These are phyloP conservation scores for Cricetomys ansorgei DNA, from an alignment of 2,113 vertebrate genomes.

Conservation along the genomic window DNA sequence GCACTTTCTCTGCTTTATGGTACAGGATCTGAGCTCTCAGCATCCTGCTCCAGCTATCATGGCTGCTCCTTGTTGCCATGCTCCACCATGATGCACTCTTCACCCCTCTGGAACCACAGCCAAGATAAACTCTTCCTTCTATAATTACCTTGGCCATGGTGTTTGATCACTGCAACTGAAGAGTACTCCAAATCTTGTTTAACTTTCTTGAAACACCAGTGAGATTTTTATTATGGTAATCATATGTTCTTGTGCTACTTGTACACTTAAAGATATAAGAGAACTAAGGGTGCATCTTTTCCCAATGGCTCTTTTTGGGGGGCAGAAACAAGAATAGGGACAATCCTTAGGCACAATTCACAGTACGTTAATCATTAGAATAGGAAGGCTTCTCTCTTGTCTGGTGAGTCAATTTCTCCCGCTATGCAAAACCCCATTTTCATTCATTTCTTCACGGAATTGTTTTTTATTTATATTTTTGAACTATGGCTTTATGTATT, in stretches of 20 bases:
- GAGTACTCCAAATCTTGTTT: neutral
- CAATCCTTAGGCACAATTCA: neutral
- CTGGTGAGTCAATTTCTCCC: constrained; percentile 4
- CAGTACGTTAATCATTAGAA: too few species aligned
- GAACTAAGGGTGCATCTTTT: neutral
- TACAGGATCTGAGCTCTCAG: neutral
- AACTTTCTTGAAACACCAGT: neutral
- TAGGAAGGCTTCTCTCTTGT: neutral
- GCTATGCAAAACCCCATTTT: neutral
- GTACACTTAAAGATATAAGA: constrained; percentile 43
- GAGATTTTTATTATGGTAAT: neutral
- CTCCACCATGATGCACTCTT: neutral
- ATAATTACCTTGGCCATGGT: neutral
- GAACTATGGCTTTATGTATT: neutral
- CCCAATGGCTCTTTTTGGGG: neutral
- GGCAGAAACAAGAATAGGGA: neutral
- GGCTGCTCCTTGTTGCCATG: neutral
- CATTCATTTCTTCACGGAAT: neutral
- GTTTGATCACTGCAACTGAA: neutral
- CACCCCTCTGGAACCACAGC: neutral
- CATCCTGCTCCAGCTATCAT: neutral
- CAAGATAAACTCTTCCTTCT: neutral
- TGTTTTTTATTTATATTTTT: neutral
- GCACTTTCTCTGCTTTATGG: neutral
- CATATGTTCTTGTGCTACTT: neutral